Evolutionary conservation across 2,113 vertebrate species (phyloP), one percentile per base, ranked within the genome.

Genomic region (Narcine bancroftii): DNA sequence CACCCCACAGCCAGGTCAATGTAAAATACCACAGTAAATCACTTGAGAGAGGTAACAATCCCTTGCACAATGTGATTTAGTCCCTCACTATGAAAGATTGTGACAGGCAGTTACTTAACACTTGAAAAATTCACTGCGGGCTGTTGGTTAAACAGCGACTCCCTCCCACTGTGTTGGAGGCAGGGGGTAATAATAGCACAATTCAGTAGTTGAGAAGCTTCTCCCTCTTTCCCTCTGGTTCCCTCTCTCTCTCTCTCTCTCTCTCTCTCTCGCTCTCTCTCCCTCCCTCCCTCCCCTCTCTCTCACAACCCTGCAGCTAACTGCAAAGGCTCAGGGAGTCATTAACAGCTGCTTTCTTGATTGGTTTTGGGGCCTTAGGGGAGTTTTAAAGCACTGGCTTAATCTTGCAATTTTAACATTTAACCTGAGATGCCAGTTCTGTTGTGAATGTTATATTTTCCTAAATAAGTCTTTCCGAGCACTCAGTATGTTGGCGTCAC

Each of bases 41-140:
- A 89, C 63, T 63, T 36, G 33, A 69, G 92, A 92, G 0, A 53
- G 92, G 81, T 1, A 94, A 33, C 53, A 87, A 47, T 45, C 63
- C 92, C 93, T 93, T 79, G 56, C 87, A 93, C 92, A 69, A 11
- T 92, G 93, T 94, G 93, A 93, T 93, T 92, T 92, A 75, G 91
- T 91, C 93, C 36, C 85, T 89, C 60, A 93, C 93, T 93, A 93
- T 94, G 94, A 95, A 95, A 96, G 93, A 56, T 26, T 89, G 95
- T 96, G 95, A 96, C 95, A 95, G 93, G 93, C 94, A 95, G 95
- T 97, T 95, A 96, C 95, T 96, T 95, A 96, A 95, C 93, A 42
- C 95, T 95, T 93, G 92, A 95, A 95, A 95, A 95, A 95, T 96
- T 94, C 94, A 93, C 95, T 92, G 94, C 94, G 93, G 92, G 94